Conservation (phyloP, 2,113 vertebrate species). For the Nansenia antarctica region DNA sequence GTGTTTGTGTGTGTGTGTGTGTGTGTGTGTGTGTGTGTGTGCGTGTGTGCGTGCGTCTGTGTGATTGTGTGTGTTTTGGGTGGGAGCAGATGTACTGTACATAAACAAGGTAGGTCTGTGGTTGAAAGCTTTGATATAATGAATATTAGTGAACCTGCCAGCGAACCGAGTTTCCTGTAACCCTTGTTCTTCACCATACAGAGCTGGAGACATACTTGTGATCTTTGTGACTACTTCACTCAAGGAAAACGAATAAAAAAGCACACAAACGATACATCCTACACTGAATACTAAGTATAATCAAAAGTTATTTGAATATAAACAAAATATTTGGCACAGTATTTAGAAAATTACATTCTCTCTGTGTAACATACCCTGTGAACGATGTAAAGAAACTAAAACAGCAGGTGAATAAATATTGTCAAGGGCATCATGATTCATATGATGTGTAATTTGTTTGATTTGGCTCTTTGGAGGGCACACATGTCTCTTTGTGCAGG, state of each 20-base stretch:
- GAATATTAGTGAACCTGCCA: neutral
- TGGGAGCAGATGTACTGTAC: neutral
- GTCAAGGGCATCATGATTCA: conserved; percentile 34
- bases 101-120: neutral
- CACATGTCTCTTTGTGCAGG: conserved; percentile 48
- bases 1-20: no score
- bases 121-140: neutral
- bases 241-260: neutral
- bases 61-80: neutral
- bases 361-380: conserved; percentile 5
- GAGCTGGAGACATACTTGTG: neutral
- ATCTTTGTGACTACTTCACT: neutral
- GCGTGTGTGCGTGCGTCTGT: no score
- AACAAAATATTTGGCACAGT: neutral
- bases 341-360: neutral
- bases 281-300: neutral
- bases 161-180: neutral
- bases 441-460: conserved; percentile 42
- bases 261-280: neutral
- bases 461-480: conserved; percentile 54
- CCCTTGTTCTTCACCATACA: neutral
- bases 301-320: neutral
- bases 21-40: no score
- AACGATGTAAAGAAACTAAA: conserved; percentile 13
- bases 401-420: conserved; percentile 24